Conservation (phyloP, 1,140 invertebrate genomes). For the Cotesia chilonis region DNA sequence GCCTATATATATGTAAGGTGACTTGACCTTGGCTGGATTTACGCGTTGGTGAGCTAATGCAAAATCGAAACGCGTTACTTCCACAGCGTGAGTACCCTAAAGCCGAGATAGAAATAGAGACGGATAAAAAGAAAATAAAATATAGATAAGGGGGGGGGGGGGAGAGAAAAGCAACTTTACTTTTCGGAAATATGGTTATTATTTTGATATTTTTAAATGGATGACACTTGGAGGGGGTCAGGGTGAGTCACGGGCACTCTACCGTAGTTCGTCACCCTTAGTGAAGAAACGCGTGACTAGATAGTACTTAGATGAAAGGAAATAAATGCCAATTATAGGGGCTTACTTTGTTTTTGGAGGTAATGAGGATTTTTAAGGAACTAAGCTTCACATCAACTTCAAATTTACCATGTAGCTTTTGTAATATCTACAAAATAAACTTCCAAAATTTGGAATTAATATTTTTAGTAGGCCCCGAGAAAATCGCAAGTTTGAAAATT, state of each 20-base stretch:
- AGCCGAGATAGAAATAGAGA: conserved; percentile 54
- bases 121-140: conserved; percentile 20
- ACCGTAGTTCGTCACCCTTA: conserved; percentile 44
- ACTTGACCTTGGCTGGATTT: conserved; percentile 68
- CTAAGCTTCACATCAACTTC: too few species aligned
- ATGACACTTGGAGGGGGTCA: background rate
- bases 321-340: conserved; percentile 58
- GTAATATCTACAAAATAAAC: too few species aligned
- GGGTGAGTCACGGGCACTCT: conserved; percentile 62
- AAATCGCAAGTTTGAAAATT: too few species aligned
- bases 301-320: conserved; percentile 59
- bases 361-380: too few species aligned
- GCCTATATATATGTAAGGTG: conserved; percentile 45
- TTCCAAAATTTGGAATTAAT: too few species aligned
- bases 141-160: background rate
- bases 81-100: conserved; percentile 65
- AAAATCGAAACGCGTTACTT: conserved; percentile 68
- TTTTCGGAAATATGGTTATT: background rate
- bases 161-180: conserved; percentile 35
- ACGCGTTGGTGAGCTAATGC: conserved; percentile 67
- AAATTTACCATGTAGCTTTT: too few species aligned
- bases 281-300: conserved; percentile 60
- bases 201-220: background rate
- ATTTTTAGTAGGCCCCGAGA: too few species aligned
- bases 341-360: too few species aligned